These are phyloP conservation scores for Hippoglossus hippoglossus DNA, from an alignment of 2,797 vertebrate genomes.

Conservation along the genomic window DNA sequence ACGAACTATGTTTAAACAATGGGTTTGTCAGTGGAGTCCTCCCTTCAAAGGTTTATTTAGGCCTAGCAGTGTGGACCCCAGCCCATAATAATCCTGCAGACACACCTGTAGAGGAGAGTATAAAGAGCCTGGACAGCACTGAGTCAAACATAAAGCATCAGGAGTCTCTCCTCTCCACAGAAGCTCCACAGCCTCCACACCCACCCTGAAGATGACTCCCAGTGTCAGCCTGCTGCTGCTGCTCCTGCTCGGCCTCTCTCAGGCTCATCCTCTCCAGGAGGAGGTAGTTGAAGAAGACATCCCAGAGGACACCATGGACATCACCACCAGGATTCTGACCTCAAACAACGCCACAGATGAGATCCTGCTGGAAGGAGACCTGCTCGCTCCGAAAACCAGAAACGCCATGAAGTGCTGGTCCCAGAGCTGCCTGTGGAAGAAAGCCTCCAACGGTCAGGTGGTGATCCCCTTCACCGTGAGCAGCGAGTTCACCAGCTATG, in stretches of 20 bases:
- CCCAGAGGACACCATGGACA: slow-evolving; percentile 14
- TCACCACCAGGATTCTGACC: slow-evolving; percentile 60
- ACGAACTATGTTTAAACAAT: too few species aligned
- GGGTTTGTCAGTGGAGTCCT: slow-evolving; percentile 41
- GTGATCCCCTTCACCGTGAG: slow-evolving; percentile 40
- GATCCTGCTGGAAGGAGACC: slow-evolving; percentile 52
- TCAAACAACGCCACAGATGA: slow-evolving; percentile 47
- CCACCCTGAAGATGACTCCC: slow-evolving; percentile 56
- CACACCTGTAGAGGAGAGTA: slow-evolving; percentile 55
- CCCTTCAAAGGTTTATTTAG: slow-evolving; percentile 50
- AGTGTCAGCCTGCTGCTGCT: slow-evolving; percentile 60
- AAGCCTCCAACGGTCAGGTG: slow-evolving; percentile 36
- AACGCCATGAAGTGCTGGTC: slow-evolving; percentile 50
- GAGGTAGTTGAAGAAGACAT: slow-evolving; percentile 14
- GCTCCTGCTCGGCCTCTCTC: slow-evolving; percentile 61
- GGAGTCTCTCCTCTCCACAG: slow-evolving; percentile 52
- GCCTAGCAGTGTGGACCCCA: neutral
- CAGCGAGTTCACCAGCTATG: slow-evolving; percentile 3
- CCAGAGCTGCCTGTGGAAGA: slow-evolving; percentile 51
- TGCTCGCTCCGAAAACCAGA: slow-evolving; percentile 49
- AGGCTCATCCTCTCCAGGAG: slow-evolving; percentile 39
- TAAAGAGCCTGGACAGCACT: slow-evolving; percentile 60
- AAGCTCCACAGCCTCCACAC: slow-evolving; percentile 43
- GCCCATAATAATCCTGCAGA: slow-evolving; percentile 57
- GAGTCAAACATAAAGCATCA: slow-evolving; percentile 49